These are phyloP conservation scores for Hemicordylus capensis DNA, from an alignment of 2,113 vertebrate species.

Conservation along the genomic window DNA sequence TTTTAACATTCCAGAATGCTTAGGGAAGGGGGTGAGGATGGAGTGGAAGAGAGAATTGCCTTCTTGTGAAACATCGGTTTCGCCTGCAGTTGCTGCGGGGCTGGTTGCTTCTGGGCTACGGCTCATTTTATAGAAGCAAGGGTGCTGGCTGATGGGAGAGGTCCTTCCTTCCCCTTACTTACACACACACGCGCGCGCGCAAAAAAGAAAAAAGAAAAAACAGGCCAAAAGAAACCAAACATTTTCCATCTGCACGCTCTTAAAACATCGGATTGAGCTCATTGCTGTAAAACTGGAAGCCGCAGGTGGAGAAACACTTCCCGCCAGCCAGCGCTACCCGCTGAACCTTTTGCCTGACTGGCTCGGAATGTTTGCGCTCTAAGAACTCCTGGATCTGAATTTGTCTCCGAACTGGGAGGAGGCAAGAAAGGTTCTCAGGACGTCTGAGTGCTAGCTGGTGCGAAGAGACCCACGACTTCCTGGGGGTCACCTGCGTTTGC, in stretches of 20 bases:
- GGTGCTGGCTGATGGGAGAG: neutral
- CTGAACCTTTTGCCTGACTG: neutral
- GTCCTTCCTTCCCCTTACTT: neutral
- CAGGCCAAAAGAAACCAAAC: too few relatives aligned
- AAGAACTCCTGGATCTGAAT: neutral
- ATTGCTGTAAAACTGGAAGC: neutral
- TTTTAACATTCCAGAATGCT: conserved; percentile 5
- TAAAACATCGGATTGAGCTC: neutral
- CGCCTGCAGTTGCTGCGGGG: neutral
- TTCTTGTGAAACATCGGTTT: neutral
- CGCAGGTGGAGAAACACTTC: neutral
- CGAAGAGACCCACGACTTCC: neutral
- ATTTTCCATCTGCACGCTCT: neutral
- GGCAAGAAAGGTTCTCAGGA: neutral
- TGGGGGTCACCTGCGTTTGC: neutral
- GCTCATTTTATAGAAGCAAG: neutral
- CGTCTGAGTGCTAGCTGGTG: neutral
- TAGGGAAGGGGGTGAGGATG: neutral
- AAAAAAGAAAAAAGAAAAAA: too few relatives aligned
- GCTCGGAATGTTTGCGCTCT: neutral
- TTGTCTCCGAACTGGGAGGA: neutral
- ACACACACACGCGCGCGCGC: too few relatives aligned
- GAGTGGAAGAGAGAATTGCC: neutral
- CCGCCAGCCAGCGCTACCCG: neutral
- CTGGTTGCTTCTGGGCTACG: neutral